A percentile compares a stretch with the other conserved stretches of the same genome.
Conservation (phyloP, 2,888 invertebrate species). For the Drosophila anceps region DNA sequence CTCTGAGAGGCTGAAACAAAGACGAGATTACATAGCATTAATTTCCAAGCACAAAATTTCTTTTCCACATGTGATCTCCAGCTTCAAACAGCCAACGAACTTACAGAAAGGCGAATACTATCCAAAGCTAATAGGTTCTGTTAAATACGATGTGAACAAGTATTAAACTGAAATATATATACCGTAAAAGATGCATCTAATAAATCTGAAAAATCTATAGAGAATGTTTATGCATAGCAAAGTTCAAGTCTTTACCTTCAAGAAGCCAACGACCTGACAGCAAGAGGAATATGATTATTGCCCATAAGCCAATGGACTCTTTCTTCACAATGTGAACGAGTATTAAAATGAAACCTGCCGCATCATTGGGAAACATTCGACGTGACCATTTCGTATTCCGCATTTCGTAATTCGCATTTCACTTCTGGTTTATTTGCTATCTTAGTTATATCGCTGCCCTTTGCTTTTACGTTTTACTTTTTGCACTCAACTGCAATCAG, state of each 20-base stretch:
- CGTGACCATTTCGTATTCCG: constrained; percentile 13
- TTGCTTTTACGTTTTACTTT: constrained; percentile 48
- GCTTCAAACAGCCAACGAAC: background rate
- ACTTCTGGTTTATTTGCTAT: constrained; percentile 7
- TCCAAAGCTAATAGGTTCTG: background rate
- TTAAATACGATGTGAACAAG: no score
- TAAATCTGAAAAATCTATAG: no score
- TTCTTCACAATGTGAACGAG: background rate
- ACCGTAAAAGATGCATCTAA: no score
- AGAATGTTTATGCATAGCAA: no score
- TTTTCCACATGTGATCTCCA: no score
- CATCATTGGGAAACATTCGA: constrained; percentile 69
- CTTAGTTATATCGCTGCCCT: constrained; percentile 14
- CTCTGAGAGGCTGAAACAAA: no score
- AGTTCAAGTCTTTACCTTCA: no score
- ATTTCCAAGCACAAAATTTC: no score
- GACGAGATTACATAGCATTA: no score
- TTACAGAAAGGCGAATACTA: background rate
- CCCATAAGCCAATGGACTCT: background rate
- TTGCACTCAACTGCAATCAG: constrained; percentile 74
- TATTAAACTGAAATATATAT: background rate
- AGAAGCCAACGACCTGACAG: no score
- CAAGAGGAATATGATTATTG: no score
- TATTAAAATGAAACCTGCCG: constrained; percentile 57
- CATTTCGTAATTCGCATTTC: background rate